Percentiles rank a stretch among this genome's conserved stretches.
Conservation (phyloP, 1,140 invertebrate species). For the Cydia fagiglandana region DNA sequence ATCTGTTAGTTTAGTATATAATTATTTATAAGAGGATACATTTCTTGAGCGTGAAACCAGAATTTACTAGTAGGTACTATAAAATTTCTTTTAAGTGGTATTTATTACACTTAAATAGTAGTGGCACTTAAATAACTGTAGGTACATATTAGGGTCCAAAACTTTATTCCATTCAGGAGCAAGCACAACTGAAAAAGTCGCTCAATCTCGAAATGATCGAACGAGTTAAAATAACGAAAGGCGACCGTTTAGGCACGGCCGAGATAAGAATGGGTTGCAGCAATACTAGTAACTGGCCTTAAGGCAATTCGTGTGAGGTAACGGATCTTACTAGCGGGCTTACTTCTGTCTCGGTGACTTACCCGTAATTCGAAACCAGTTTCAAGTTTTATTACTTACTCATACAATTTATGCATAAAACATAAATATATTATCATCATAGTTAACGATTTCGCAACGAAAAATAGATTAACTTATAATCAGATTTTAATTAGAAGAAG, state of each 20-base stretch:
- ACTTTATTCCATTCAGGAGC: too few species aligned
- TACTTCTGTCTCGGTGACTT: background rate
- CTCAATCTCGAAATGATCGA: background rate
- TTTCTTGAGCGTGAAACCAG: too few species aligned
- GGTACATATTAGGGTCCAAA: too few species aligned
- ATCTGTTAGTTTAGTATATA: too few species aligned
- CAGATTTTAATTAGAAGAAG: too few species aligned
- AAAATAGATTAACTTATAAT: too few species aligned
- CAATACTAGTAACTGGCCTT: conserved; percentile 24
- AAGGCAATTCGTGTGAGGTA: conserved; percentile 21
- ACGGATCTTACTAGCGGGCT: conserved; percentile 18
- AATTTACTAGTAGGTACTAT: too few species aligned
- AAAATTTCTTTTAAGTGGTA: too few species aligned
- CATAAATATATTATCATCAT: background rate
- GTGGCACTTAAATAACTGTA: too few species aligned
- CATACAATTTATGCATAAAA: background rate
- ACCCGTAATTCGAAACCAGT: background rate
- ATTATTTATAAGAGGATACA: too few species aligned
- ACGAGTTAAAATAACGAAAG: conserved; percentile 11
- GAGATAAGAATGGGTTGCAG: conserved; percentile 13
- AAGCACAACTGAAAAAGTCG: too few species aligned
- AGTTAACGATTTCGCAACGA: background rate
- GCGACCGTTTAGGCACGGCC: background rate
- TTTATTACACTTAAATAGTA: too few species aligned
- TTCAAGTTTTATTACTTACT: background rate